Evolutionary conservation across 2,113 vertebrate genomes (phyloP).

Genomic region (Motacilla tschutschensis): DNA sequence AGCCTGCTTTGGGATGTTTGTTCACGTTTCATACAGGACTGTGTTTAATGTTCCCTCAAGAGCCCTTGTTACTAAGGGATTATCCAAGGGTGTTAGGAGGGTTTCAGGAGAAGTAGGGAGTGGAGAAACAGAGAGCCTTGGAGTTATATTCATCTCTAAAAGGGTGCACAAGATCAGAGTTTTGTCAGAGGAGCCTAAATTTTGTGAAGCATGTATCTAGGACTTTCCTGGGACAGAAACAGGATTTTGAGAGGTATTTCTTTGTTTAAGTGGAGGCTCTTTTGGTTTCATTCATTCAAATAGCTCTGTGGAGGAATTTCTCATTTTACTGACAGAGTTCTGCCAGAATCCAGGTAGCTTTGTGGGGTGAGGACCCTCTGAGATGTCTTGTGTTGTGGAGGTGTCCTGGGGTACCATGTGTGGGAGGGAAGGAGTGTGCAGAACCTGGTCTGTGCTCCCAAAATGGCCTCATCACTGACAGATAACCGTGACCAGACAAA

Average conservation of each 20-base stretch:
- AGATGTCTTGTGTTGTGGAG: background rate
- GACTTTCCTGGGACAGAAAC: background rate
- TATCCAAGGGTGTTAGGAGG: background rate
- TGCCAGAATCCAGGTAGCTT: background rate
- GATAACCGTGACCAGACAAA: background rate
- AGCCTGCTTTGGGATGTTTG: background rate
- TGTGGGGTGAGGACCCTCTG: fast-evolving
- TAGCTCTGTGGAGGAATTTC: background rate
- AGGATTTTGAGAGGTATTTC: background rate
- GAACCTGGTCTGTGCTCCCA: background rate
- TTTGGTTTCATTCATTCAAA: background rate
- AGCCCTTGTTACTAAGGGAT: background rate
- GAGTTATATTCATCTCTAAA: background rate
- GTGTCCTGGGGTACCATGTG: fast-evolving
- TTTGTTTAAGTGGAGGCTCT: background rate
- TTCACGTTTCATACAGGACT: background rate
- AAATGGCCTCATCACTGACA: fast-evolving
- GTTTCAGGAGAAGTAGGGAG: background rate
- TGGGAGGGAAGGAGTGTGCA: background rate
- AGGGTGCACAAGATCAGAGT: background rate
- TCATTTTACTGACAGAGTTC: background rate
- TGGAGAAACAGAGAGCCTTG: background rate
- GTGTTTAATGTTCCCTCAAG: fast-evolving
- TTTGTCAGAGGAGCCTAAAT: background rate
- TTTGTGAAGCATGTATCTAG: background rate